Conservation (phyloP, 2,797 vertebrate species). For the Capromys pilorides region DNA sequence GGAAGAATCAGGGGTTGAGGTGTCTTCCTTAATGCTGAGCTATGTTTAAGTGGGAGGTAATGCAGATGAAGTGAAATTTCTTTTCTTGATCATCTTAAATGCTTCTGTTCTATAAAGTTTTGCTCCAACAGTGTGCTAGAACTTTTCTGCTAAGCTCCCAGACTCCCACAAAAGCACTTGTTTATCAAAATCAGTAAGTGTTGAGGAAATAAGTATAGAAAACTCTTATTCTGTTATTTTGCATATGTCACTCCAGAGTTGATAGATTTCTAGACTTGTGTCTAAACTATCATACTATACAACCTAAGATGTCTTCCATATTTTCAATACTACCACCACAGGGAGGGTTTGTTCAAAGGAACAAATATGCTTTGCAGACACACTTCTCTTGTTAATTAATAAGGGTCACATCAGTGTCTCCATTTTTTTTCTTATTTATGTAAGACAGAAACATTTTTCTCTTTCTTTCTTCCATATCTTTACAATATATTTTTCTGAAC, state of each 20-base stretch:
- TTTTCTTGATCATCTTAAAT: not conserved
- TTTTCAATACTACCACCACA: not conserved
- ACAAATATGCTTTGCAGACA: not conserved
- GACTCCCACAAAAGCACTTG: not conserved
- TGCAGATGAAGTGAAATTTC: not conserved
- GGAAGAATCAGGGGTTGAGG: not conserved
- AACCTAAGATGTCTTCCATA: not conserved
- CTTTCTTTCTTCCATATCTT: not conserved
- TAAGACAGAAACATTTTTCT: not conserved
- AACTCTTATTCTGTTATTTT: not conserved
- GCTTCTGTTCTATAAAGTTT: not conserved
- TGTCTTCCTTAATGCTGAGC: not conserved
- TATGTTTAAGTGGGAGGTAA: not conserved
- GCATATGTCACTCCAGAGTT: not conserved
- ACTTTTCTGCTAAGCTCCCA: not conserved
- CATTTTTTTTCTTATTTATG: constrained; percentile 22
- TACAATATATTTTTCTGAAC: not conserved
- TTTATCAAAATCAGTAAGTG: not conserved
- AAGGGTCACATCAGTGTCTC: not conserved
- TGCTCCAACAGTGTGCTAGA: not conserved
- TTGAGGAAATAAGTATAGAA: not conserved
- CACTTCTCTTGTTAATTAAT: not conserved
- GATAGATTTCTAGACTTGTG: not conserved
- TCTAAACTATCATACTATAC: not conserved
- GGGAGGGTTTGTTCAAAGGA: not conserved